Evolutionary conservation across 2,888 invertebrate genomes (phyloP).

Genomic region (Stenolophus ochropezus): DNA sequence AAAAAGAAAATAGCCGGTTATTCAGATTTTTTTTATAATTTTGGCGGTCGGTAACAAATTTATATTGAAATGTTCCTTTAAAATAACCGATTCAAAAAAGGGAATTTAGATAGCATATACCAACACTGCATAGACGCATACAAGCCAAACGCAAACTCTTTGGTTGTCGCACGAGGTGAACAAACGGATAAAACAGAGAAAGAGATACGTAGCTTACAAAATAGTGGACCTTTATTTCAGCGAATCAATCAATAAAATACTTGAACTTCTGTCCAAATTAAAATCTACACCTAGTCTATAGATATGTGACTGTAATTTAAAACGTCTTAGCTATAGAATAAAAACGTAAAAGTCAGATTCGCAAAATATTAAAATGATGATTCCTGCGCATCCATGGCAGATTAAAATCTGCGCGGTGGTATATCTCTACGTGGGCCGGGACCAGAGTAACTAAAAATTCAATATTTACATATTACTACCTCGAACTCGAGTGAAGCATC

Average conservation of each 20-base stretch:
- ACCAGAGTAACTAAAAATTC: constrained; percentile 69
- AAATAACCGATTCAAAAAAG: too few relatives aligned
- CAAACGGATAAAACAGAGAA: too few relatives aligned
- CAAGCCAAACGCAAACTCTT: too few relatives aligned
- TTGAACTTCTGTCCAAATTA: not conserved
- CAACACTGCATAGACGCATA: too few relatives aligned
- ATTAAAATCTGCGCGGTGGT: constrained; percentile 74
- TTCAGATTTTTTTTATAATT: too few relatives aligned
- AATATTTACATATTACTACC: constrained; percentile 3
- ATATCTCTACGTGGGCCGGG: constrained; percentile 71
- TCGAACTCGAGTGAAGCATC: too few relatives aligned
- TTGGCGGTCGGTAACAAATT: too few relatives aligned
- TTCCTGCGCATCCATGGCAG: constrained; percentile 29
- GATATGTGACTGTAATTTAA: constrained; percentile 5
- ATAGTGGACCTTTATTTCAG: not conserved
- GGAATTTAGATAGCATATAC: too few relatives aligned
- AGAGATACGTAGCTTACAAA: not conserved
- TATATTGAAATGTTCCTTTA: too few relatives aligned
- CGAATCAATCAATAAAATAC: not conserved
- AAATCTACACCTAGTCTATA: not conserved
- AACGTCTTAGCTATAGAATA: not conserved
- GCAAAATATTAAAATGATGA: not conserved
- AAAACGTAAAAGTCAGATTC: not conserved
- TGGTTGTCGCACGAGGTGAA: too few relatives aligned
- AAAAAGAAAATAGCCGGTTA: too few relatives aligned